A percentile compares a stretch with the other conserved stretches of the same genome.
Conservation (phyloP, 2,797 vertebrate genomes). For the Rhadinocentrus ornatus region DNA sequence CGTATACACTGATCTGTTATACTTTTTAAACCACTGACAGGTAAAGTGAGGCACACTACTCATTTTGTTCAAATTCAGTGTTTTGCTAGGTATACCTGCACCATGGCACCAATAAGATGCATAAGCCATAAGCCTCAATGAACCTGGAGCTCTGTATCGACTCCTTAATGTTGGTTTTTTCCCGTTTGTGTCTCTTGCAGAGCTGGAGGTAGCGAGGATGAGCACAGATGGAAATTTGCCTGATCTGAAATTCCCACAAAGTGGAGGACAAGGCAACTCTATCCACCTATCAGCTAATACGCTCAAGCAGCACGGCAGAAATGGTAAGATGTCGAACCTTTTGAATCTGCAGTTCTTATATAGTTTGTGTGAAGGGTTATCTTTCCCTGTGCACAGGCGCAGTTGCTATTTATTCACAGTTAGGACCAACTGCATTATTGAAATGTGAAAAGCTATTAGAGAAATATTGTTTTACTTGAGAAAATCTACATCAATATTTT, state of each 20-base stretch:
- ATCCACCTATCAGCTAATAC: slow-evolving; percentile 97
- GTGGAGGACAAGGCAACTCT: slow-evolving; percentile 88
- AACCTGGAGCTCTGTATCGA: slow-evolving; percentile 5
- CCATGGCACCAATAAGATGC: too few species aligned
- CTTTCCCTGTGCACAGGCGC: not conserved
- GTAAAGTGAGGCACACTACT: not conserved
- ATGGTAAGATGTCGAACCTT: slow-evolving; percentile 83
- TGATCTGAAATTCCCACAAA: slow-evolving; percentile 95
- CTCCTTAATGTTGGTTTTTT: slow-evolving; percentile 16
- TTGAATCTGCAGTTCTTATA: not conserved
- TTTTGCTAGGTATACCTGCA: not conserved
- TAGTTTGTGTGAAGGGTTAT: slow-evolving; percentile 17
- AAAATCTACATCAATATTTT: not conserved
- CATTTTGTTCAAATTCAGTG: not conserved
- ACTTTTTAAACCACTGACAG: not conserved
- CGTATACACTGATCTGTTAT: not conserved
- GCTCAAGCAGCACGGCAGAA: slow-evolving; percentile 95
- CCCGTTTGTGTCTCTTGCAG: slow-evolving; percentile 74
- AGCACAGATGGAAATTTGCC: slow-evolving; percentile 97
- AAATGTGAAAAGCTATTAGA: not conserved
- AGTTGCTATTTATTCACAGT: not conserved
- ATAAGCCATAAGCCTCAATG: not conserved
- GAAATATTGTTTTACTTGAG: slow-evolving; percentile 1
- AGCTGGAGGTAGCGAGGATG: slow-evolving; percentile 95
- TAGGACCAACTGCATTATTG: slow-evolving; percentile 2